Evolutionary conservation across 2,888 invertebrate genomes (phyloP).

Genomic region (Cetonia aurata): DNA sequence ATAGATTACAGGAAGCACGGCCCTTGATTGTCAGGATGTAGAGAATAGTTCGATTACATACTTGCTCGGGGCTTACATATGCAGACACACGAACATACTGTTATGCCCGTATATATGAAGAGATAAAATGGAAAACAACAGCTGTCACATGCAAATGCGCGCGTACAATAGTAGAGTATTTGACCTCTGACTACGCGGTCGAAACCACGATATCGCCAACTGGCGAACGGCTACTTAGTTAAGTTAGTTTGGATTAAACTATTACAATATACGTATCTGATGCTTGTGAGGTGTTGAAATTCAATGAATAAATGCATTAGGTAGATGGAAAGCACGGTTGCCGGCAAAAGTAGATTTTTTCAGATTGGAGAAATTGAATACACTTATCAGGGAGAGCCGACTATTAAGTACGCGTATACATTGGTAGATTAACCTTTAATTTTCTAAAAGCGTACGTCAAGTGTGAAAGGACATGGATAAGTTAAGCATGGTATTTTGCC

Average conservation of each 20-base stretch:
- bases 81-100: background rate
- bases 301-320: background rate
- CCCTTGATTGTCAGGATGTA: conserved; percentile 27
- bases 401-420: too few relatives aligned
- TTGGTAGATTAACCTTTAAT: too few relatives aligned
- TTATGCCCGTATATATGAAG: background rate
- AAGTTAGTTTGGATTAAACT: background rate
- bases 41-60: conserved; percentile 4
- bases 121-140: conserved; percentile 23
- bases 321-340: background rate
- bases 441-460: too few relatives aligned
- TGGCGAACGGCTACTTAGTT: background rate
- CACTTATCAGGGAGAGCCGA: too few relatives aligned
- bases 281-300: background rate
- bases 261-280: too few relatives aligned
- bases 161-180: background rate
- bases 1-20: conserved; percentile 31
- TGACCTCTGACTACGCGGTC: conserved; percentile 26
- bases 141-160: conserved; percentile 17
- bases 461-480: too few relatives aligned
- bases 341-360: too few relatives aligned
- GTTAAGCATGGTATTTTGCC: too few relatives aligned
- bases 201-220: background rate
- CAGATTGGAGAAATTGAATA: too few relatives aligned
- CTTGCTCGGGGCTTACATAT: background rate